Percentiles rank a stretch among this genome's conserved stretches.
Evolutionary conservation across 2,888 invertebrate species (phyloP).

Genomic region (Polyommatus iphigenia): DNA sequence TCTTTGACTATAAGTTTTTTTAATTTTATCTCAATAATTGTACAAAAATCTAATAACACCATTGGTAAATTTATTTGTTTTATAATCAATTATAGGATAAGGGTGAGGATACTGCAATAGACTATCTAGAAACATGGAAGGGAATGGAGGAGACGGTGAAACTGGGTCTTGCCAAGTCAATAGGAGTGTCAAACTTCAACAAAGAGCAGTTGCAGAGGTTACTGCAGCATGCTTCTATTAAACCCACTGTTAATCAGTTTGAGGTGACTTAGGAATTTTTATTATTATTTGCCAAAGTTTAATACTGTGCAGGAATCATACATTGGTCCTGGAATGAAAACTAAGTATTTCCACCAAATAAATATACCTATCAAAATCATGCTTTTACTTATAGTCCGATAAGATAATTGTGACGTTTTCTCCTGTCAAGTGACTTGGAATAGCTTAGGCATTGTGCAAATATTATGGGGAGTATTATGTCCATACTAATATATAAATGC

Average conservation of each 20-base stretch:
- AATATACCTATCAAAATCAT: background rate
- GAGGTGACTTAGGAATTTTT: constrained; percentile 50
- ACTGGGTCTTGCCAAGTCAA: constrained; percentile 83
- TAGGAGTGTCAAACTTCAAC: constrained; percentile 92
- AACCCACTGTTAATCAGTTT: constrained; percentile 82
- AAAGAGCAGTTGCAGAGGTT: constrained; percentile 84
- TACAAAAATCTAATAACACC: background rate
- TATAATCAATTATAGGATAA: constrained; percentile 48
- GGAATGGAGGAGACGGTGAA: constrained; percentile 87
- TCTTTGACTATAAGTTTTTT: too few species aligned
- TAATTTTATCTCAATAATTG: too few species aligned
- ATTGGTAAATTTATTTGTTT: background rate
- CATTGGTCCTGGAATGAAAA: too few species aligned
- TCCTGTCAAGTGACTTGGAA: too few species aligned
- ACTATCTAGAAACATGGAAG: constrained; percentile 87
- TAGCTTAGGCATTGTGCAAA: too few species aligned
- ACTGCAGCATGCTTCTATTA: constrained; percentile 76
- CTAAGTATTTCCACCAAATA: background rate
- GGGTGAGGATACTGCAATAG: constrained; percentile 77
- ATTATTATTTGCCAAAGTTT: background rate
- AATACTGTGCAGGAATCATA: too few species aligned
- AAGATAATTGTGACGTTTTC: too few species aligned
- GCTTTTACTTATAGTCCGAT: too few species aligned
- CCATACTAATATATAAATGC: too few species aligned
- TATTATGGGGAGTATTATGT: too few species aligned